Base-by-base conservation (phyloP, 2,797 vertebrate genomes). In the Valencia hispanica region DNA sequence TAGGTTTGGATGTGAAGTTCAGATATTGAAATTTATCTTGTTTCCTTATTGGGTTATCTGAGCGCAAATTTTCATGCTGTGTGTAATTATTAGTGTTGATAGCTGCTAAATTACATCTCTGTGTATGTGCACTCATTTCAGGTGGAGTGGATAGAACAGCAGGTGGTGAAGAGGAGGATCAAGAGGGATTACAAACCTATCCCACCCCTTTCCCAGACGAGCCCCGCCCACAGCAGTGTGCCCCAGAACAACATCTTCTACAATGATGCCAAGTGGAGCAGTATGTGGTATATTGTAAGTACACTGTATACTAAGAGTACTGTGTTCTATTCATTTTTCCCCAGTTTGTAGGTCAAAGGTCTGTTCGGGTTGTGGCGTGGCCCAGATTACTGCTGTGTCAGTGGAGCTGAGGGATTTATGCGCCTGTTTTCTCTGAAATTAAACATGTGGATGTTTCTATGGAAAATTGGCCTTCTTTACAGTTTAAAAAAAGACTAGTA, bases 211-310 rank as follows among this genome's bases (percentile, higher is more conserved):
- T 90, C 90, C 48, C 80, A 84, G 80, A 82, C 90, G 50, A 89
- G 87, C 91, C 84, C 95, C 90, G 93, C 93, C 91, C 92, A 94
- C 69, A 90, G 92, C 92, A 94, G 88, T 83, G 91, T 91, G 39
- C 87, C 94, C 86, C 97, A 96, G 81, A 93, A 65, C 84, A 96
- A 96, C 73, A 97, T 97, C 84, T 98, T 96, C 92, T 99, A 97
- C 93, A 99, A 99, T 81, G 98, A 99, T 77, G 97, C 97, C 87
- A 99, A 99, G 92, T 99, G 98, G 98, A 97, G 95, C 89, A 99
- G 97, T 94, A 99, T 99, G 98, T 99, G 98, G 98, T 99, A 99
- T 85, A 99, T 99, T 94, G 98, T 99, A 90, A 99, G 98, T 96
- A 87, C 9, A 2, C 79, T 72, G 0, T 87, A 57, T 51, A 51